Evolutionary conservation across 2,797 vertebrate genomes (phyloP).

Genomic region (Melanogrammus aeglefinus): DNA sequence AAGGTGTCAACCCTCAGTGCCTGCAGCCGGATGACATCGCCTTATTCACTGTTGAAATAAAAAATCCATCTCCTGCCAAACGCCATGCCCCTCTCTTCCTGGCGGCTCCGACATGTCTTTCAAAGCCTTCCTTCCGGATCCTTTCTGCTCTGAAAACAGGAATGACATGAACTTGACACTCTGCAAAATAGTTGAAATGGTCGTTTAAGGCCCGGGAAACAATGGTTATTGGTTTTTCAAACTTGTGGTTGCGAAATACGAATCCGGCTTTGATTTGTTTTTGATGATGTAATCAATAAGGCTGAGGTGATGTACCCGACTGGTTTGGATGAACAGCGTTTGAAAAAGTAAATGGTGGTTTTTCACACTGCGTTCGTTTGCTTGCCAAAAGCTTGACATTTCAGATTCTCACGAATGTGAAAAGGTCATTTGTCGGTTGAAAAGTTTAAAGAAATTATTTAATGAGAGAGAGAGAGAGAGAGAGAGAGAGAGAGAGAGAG

Average conservation of each 20-base stretch:
- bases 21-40: not conserved
- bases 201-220: not conserved
- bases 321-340: not conserved
- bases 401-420: not conserved
- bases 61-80: not conserved
- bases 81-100: not conserved
- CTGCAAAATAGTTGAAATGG: not conserved
- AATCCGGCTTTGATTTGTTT: not conserved
- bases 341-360: too few species aligned
- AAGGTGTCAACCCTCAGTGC: not conserved
- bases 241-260: not conserved
- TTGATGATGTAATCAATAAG: not conserved
- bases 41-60: not conserved
- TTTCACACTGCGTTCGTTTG: not conserved
- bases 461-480: conserved; percentile 20
- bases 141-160: not conserved
- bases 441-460: not conserved
- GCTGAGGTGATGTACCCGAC: not conserved
- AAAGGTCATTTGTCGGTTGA: conserved; percentile 1
- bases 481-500: conserved; percentile 15
- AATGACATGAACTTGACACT: not conserved
- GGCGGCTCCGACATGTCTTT: not conserved
- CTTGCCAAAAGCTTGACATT: not conserved
- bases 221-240: not conserved
- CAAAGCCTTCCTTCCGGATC: not conserved